A percentile compares a stretch with the other conserved stretches of the same genome.
Evolutionary conservation across 37 sponge, comb jelly and placozoan genomes (phyloP).

Genomic region (Geodia barretti): DNA sequence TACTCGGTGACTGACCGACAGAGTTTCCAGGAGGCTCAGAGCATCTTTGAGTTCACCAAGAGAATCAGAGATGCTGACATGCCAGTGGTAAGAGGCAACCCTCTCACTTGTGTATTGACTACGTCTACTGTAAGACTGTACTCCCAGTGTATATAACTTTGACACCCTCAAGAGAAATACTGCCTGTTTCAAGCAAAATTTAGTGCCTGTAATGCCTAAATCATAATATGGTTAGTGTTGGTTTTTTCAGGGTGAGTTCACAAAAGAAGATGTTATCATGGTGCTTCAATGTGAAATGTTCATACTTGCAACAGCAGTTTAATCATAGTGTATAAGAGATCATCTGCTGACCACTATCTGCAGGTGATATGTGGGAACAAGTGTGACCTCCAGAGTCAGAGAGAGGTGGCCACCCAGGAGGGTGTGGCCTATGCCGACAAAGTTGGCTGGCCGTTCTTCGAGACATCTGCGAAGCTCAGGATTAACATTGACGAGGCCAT

Average conservation of each 20-base stretch:
- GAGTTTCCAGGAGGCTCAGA: conserved; percentile 80
- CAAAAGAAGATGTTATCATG: too few relatives aligned
- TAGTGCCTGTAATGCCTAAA: too few relatives aligned
- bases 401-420: conserved; percentile 64
- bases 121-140: too few relatives aligned
- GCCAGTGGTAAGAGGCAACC: conserved; percentile 71
- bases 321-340: too few relatives aligned
- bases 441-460: conserved; percentile 79
- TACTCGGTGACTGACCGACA: conserved; percentile 78
- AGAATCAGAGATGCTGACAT: conserved; percentile 72
- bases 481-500: conserved; percentile 78
- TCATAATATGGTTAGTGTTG: too few relatives aligned
- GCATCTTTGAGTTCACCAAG: conserved; percentile 64
- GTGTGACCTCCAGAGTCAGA: conserved; percentile 59
- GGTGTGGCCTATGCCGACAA: conserved; percentile 58
- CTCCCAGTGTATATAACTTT: too few relatives aligned
- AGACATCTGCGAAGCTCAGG: conserved; percentile 88
- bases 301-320: too few relatives aligned
- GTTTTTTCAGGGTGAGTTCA: too few relatives aligned
- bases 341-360: neutral
- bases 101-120: too few relatives aligned
- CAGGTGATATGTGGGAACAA: conserved; percentile 94
- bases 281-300: too few relatives aligned
- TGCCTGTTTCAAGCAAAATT: too few relatives aligned
- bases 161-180: too few relatives aligned